Evolutionary conservation across 2,113 vertebrate genomes (phyloP).

Genomic region (Caretta caretta): DNA sequence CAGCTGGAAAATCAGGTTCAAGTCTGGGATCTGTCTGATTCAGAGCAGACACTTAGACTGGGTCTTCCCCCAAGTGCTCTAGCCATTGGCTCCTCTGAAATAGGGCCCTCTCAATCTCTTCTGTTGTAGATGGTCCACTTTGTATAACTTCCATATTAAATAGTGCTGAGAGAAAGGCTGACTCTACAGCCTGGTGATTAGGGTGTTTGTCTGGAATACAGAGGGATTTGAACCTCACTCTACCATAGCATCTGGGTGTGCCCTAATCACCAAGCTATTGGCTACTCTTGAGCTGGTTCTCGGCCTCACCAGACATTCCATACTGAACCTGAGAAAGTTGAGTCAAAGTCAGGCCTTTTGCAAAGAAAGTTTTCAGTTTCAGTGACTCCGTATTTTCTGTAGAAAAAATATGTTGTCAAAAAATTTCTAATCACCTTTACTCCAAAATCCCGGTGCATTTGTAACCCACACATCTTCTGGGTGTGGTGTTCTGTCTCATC

Average conservation of each 20-base stretch:
- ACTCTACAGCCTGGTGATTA: background rate
- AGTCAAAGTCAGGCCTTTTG: fast-evolving
- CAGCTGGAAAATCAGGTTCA: background rate
- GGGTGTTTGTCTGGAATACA: background rate
- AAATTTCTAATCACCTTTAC: background rate
- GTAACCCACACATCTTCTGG: too few relatives aligned
- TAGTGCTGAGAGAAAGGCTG: too few relatives aligned
- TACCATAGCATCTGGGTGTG: too few relatives aligned
- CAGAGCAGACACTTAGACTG: background rate
- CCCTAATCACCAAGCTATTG: too few relatives aligned
- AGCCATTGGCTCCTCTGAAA: background rate
- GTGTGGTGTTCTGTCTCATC: too few relatives aligned
- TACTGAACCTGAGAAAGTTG: background rate
- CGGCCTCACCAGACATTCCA: background rate
- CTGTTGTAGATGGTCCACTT: background rate
- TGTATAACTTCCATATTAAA: background rate
- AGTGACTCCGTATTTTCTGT: background rate
- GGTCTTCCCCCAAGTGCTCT: background rate
- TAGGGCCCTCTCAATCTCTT: background rate
- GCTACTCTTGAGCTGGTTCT: background rate
- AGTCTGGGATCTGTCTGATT: background rate
- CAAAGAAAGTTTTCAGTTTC: background rate
- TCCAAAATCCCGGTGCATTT: background rate
- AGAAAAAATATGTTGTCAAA: background rate
- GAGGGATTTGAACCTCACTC: too few relatives aligned